Evolutionary conservation across 1,140 invertebrate species (phyloP).

Genomic region (Magallana angulata): DNA sequence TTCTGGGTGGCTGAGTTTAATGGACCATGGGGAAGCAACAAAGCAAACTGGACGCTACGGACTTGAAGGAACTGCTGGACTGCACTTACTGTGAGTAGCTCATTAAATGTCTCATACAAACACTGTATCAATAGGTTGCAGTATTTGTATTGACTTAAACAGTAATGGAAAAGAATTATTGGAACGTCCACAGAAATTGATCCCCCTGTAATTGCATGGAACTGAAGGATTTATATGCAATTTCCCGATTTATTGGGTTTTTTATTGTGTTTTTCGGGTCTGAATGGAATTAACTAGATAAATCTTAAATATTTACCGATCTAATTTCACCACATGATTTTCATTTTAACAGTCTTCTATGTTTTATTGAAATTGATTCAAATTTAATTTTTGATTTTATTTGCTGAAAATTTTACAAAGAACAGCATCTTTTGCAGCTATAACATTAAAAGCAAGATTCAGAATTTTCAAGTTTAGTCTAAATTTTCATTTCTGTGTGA

Average conservation of each 20-base stretch:
- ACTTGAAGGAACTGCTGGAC: conserved; percentile 58
- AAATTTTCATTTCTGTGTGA: no score
- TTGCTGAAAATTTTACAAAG: no score
- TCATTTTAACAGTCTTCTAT: no score
- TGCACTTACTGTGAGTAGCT: conserved; percentile 61
- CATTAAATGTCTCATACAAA: neutral
- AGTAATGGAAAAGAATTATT: conserved; percentile 22
- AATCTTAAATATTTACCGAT: neutral
- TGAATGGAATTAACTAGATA: conserved; percentile 2
- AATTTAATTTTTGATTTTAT: no score
- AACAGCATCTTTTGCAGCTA: no score
- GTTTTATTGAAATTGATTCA: no score
- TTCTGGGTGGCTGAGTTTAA: neutral
- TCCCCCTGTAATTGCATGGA: neutral
- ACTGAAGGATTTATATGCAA: conserved; percentile 1
- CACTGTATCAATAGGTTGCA: neutral
- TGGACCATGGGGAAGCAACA: conserved; percentile 57
- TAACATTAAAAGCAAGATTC: no score
- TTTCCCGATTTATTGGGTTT: neutral
- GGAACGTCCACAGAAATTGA: neutral
- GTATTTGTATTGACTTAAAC: conserved; percentile 1
- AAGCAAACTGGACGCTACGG: conserved; percentile 55
- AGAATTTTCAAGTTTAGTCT: no score
- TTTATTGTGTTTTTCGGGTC: conserved; percentile 4
- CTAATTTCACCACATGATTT: conserved; percentile 2